phyloP scores from a whole-genome alignment of 2,888 invertebrate species.

The Euplexia lucipara region DNA sequence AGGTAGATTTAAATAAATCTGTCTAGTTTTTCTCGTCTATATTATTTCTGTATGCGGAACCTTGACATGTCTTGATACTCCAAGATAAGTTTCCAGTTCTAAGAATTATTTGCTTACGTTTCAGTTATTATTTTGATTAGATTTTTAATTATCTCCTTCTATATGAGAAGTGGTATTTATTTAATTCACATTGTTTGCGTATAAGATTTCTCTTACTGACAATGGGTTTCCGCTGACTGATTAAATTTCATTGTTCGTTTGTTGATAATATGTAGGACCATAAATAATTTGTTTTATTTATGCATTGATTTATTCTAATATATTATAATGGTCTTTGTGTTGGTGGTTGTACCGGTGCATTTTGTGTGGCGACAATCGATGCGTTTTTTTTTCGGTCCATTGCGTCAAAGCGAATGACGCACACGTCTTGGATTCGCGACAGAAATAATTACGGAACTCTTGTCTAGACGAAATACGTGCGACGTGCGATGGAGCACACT shows the following conservation, averaged over 20 bases:
- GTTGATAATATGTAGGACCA: not conserved
- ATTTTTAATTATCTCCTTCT: conserved; percentile 28
- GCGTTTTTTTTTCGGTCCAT: conserved; percentile 74
- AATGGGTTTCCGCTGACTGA: conserved; percentile 19
- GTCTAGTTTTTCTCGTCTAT: conserved; percentile 12
- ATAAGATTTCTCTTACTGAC: conserved; percentile 13
- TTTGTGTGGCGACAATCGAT: conserved; percentile 62
- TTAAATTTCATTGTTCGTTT: conserved; percentile 21
- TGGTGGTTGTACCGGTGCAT: conserved; percentile 31
- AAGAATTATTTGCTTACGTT: conserved; percentile 14
- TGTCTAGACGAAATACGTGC: conserved; percentile 73
- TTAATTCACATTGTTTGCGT: conserved; percentile 14
- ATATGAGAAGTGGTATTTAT: conserved; percentile 8
- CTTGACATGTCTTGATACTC: conserved; percentile 48
- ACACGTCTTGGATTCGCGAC: conserved; percentile 71
- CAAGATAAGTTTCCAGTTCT: conserved; percentile 34
- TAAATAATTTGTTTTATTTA: not conserved
- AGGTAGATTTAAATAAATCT: conserved; percentile 36
- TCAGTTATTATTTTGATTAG: conserved; percentile 28
- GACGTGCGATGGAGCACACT: conserved; percentile 35
- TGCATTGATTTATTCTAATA: too few species aligned
- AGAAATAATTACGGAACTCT: conserved; percentile 78
- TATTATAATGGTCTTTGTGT: not conserved
- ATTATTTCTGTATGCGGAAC: conserved; percentile 22
- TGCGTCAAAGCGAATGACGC: conserved; percentile 83